Evolutionary conservation across 2,888 invertebrate genomes (phyloP).

Genomic region (Sesia apiformis): DNA sequence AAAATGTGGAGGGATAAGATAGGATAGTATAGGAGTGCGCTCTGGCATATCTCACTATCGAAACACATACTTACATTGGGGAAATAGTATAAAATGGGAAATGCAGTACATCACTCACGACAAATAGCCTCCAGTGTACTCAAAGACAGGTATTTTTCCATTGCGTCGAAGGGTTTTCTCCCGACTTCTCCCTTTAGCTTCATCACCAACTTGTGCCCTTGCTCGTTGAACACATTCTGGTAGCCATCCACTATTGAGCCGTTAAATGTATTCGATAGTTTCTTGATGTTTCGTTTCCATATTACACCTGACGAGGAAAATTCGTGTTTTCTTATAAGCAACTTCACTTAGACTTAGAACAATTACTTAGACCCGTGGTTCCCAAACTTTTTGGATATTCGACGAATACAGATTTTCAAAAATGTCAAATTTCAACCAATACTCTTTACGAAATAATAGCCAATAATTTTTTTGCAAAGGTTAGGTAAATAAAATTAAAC

Average conservation of each 20-base stretch:
- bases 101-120: conserved; percentile 26
- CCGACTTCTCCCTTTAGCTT: conserved; percentile 24
- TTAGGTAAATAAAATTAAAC: no score
- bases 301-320: conserved; percentile 18
- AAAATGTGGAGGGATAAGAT: no score
- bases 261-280: conserved; percentile 37
- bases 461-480: no score
- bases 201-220: conserved; percentile 26
- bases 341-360: background rate
- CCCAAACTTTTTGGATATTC: background rate
- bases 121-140: conserved; percentile 44
- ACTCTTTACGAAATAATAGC: no score
- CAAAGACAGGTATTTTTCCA: conserved; percentile 31
- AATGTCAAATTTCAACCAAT: no score
- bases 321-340: background rate
- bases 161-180: conserved; percentile 30
- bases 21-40: no score
- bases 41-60: no score
- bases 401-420: no score
- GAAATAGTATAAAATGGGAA: no score
- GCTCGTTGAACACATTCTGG: conserved; percentile 37
- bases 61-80: no score
- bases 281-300: conserved; percentile 50
- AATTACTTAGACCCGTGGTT: background rate
- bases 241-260: conserved; percentile 33